phyloP scores from a whole-genome alignment of 2,888 invertebrate species.

The Toxonevra muliebris region DNA sequence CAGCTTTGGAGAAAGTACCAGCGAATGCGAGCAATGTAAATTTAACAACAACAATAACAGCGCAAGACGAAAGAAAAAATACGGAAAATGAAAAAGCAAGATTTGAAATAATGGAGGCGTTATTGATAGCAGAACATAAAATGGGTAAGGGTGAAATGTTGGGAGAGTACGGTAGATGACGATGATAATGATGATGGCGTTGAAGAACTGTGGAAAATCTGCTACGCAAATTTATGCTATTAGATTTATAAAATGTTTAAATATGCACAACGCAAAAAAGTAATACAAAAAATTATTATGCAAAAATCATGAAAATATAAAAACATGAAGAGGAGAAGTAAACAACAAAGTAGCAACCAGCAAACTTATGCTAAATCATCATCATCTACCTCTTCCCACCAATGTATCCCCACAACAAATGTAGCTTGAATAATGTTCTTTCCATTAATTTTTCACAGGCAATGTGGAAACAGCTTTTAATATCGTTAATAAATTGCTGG shows the following conservation, averaged over 20 bases:
- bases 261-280: too few relatives aligned
- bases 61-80: background rate
- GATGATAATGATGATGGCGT: background rate
- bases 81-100: slow-evolving; percentile 39
- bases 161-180: background rate
- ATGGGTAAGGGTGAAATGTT: slow-evolving; percentile 45
- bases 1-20: slow-evolving; percentile 51
- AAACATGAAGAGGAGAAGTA: background rate
- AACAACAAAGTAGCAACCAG: background rate
- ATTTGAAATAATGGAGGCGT: slow-evolving; percentile 47
- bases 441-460: slow-evolving; percentile 40
- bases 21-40: background rate
- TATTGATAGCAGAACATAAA: slow-evolving; percentile 50
- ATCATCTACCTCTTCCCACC: too few relatives aligned
- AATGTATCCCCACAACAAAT: too few relatives aligned
- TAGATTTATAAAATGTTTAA: background rate
- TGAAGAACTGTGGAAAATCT: background rate
- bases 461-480: slow-evolving; percentile 48
- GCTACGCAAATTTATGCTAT: background rate
- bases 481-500: slow-evolving; percentile 47
- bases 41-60: slow-evolving; percentile 14
- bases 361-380: background rate
- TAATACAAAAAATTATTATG: too few relatives aligned
- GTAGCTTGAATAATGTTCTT: background rate
- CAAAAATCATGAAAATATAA: background rate